Base-by-base conservation (phyloP, 2,888 invertebrate species). In the Cryptus armator region DNA sequence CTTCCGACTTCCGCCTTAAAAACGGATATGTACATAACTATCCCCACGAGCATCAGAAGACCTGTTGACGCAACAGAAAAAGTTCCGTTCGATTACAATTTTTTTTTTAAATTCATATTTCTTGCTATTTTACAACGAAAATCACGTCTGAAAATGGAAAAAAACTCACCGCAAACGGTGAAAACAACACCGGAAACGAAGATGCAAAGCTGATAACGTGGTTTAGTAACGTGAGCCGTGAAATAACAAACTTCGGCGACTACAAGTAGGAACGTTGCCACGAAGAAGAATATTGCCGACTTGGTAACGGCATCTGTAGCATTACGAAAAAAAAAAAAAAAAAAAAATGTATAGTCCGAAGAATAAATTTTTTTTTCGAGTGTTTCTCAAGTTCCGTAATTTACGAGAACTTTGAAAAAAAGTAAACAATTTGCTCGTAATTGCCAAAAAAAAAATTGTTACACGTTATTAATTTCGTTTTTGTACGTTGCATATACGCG, bases 11-110 rank as follows among this genome's bases (percentile, higher is more conserved):
- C 98, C 10, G 98, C 97, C 94, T 98, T 98, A 93, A 98, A 97
- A 91, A 98, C 97, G 80, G 98, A 98, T 95, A 98, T 98, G 95
- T 98, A 98, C 95, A 98, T 97, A 91, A 98, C 97, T 93, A 98
- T 96, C 70, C 98, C 98, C 89, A 97, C 97, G 90, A 98, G 95
- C 97, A 98, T 98, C 88, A 98, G 95, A 87, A 98, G 95, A 93
- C 98, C 98, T 98, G 84, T 84, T 74, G 95, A 74, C 95, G 95
- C 64, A 87, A 87, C 84, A 87, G 82, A 64, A 74, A 44, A 81
- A 66, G 3, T 51, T 64, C 19, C 16, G 29, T 24, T 56, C 44
- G 12, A 37, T 37, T 3, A 29, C 14, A 24, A 59, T 44, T 44
- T 43, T 44, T 46, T 44, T 59, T 32, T 71, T 53, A 37, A n/a